Evolutionary conservation across 2,113 vertebrate genomes (phyloP).

Genomic region (Fulica atra): DNA sequence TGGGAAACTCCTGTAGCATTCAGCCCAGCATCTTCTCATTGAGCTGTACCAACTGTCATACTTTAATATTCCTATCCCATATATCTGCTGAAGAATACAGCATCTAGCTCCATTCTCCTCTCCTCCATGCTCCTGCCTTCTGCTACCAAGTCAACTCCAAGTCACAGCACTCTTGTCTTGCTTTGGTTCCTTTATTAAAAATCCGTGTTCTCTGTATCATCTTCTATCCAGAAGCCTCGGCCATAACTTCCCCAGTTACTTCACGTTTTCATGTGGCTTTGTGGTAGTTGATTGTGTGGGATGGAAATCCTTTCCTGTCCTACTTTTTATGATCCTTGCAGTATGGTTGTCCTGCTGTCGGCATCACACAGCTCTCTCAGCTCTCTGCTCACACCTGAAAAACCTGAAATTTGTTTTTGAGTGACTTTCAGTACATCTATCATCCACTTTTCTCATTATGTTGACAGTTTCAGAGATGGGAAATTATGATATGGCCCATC

Average conservation of each 20-base stretch:
- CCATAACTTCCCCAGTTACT: not conserved
- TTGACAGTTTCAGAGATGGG: not conserved
- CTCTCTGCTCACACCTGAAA: not conserved
- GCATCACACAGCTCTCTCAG: not conserved
- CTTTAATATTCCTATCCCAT: not conserved
- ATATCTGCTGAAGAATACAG: not conserved
- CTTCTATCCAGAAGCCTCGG: not conserved
- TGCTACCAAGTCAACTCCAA: not conserved
- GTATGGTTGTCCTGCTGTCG: not conserved
- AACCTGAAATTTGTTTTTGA: not conserved
- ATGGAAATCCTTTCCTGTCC: not conserved
- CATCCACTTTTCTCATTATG: not conserved
- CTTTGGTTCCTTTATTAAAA: not conserved
- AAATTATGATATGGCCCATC: not conserved
- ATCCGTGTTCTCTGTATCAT: not conserved
- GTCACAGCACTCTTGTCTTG: not conserved
- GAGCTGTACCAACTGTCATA: not conserved
- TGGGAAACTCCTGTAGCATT: not conserved
- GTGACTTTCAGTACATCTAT: not conserved
- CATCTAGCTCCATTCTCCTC: not conserved
- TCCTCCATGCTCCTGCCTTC: not conserved
- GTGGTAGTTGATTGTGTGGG: rapidly evolving
- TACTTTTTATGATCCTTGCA: not conserved
- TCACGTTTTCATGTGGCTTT: not conserved
- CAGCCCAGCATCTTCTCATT: not conserved